Evolutionary conservation across 1,140 invertebrate species (phyloP), one percentile per base, ranked within the genome.

Genomic region (Pachyrhynchus sulphureomaculatus): DNA sequence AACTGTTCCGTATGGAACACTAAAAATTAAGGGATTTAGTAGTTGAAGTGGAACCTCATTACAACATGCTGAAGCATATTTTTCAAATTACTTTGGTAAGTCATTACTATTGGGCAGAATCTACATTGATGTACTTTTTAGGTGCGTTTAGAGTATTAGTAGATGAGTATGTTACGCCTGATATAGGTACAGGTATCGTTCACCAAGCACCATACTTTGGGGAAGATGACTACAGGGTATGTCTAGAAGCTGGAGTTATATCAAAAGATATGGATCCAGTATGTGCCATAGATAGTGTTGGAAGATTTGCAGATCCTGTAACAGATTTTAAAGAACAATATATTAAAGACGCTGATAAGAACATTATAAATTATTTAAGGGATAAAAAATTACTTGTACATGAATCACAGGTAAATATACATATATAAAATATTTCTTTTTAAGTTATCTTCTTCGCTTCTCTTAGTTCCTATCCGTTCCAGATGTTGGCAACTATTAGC

Each of bases 181-280:
- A 99, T 65, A 91, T 91, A 70, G 98, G 98, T 82, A 99, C 97
- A 6, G 98, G 98, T n/a, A 83, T 99, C 68, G 98, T 99, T 18
- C 97, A 99, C 77, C 95, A 98, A 79, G 93, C 98, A 0, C 96
- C 98, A 10, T 99, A 98, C 78, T 99, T 99, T 83, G 98, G 98
- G 68, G 98, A 99, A 79, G 94, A 97, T 68, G 95, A 98, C 90
- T 91, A 87, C 72, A 80, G 93, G 17, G 89, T 95, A 47, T 96
- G 93, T 72, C 75, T 96, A 17, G 83, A 85, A 10, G 84, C 87
- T 64, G 91, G 90, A 21, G 78, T 98, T 2, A 94, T 98, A 55
- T 86, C 84, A 0, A 86, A 84, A 70, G 92, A 95, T 76, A 88
- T 92, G 72, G 86, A 90, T 20, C 88, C 93, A 0, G 81, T 99